Base-by-base conservation (phyloP, 2,113 vertebrate genomes). In the Pollachius pollachius region DNA sequence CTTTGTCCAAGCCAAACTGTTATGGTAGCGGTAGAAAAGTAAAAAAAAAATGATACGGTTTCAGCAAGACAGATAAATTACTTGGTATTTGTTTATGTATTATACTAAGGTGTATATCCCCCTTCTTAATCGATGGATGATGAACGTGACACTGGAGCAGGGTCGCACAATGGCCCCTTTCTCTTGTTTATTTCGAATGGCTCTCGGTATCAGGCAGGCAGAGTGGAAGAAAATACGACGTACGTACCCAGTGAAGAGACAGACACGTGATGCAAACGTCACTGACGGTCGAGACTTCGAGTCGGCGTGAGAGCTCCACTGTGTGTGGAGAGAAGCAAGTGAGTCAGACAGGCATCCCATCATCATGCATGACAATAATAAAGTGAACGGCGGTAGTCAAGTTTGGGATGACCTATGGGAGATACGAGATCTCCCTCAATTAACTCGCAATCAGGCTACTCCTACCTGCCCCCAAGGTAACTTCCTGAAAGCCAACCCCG, bases 201-300 rank as follows among this genome's bases (percentile, higher is more conserved):
- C 84, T 90, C 81, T 78, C 84, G 27, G 68, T 64, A 81, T 73
- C 58, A 71, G 67, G 75, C 78, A 79, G 72, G 77, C 82, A 68
- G 83, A 77, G 78, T 85, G 82, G 87, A 89, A 88, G 88, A 90
- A 93, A 90, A 91, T 79, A 90, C 90, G 87, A 84, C 87, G 82
- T 87, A 87, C 87, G 89, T 90, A 83, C 89, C 67, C 86, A 90
- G 85, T 70, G 77, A 83, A 87, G 89, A 82, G 86, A 78, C 85
- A 88, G 79, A 76, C 92, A 93, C 88, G 92, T 93, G 92, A 89
- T 70, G 70, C 71, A 5, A 68, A 90, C 92, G 91, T 93, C 92
- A 93, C 85, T 83, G 88, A 80, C 88, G 81, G 82, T 84, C 76
- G 88, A 76, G 52, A 73, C 58, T 69, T 69, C 37, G n/a, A 84